Base-by-base conservation (phyloP, 2,797 vertebrate species). In the Spatula clypeata region DNA sequence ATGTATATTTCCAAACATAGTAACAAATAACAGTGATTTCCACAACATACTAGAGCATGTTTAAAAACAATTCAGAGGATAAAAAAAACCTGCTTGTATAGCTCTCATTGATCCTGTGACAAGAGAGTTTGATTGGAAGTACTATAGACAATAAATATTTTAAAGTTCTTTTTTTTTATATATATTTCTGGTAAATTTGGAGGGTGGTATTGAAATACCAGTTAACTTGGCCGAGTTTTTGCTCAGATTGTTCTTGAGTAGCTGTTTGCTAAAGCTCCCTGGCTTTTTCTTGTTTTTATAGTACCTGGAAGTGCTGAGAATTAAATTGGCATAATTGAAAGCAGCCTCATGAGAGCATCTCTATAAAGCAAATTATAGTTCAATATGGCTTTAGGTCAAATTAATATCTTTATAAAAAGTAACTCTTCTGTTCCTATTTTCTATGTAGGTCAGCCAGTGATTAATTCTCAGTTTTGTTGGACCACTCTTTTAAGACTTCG, bases 351-450 rank as follows among this genome's bases (percentile, higher is more conserved):
- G 72, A 80, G 61, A 80, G 5, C n/a, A 42, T 54, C 44, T 87
- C 19, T 83, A 65, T 51, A 34, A 64, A 76, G 31, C 19, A 88
- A 94, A 82, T 77, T 65, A 38, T 60, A 65, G 77, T 91, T 93
- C 49, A 42, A 0, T 90, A 38, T 65, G 45, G 15, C 36, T 88
- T 90, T 91, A 45, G 49, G 54, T 94, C 61, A 94, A 58, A 17
- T 69, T 80, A 77, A 13, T 88, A 34, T 51, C 29, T 73, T 85
- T n/a, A 70, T 79, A 47, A 77, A 32, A 85, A 82, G 27, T 53
- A 72, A 44, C 51, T 73, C 6, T 38, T 82, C 57, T 94, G 61
- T 67, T 90, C 84, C 34, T 88, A 1, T 51, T 51, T 51, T 79
- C 26, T 84, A 9, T 90, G 70, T 75, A 73, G 70, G 76, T 90